phyloP scores from a whole-genome alignment of 2,888 invertebrate species.

The Machimus rusticus region DNA sequence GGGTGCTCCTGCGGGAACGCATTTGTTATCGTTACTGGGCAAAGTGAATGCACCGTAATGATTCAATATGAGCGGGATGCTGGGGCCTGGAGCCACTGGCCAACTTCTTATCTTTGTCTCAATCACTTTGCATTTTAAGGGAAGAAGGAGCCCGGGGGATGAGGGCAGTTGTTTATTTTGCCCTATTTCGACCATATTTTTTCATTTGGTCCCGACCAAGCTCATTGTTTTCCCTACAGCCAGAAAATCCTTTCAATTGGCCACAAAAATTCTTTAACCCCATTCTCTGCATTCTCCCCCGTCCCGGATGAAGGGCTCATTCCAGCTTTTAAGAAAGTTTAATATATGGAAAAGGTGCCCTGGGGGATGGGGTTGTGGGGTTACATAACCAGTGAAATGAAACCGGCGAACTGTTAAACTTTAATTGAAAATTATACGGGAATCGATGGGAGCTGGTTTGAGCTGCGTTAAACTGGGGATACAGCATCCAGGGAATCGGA shows the following conservation, averaged over 20 bases:
- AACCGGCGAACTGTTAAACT: slow-evolving; percentile 27
- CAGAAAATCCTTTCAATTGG: not conserved
- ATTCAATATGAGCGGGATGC: not conserved
- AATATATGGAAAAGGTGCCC: not conserved
- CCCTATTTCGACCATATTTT: not conserved
- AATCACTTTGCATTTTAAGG: not conserved
- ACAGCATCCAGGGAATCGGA: not conserved
- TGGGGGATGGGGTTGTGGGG: not conserved
- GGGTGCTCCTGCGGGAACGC: not conserved
- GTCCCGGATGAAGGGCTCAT: not conserved
- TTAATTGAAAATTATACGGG: slow-evolving; percentile 29
- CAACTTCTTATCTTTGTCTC: not conserved
- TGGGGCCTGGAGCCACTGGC: not conserved
- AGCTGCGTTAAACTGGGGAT: not conserved
- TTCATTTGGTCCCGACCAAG: not conserved
- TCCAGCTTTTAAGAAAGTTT: not conserved
- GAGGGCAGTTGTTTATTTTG: not conserved
- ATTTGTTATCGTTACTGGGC: slow-evolving; percentile 5
- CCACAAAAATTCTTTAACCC: not conserved
- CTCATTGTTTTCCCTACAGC: not conserved
- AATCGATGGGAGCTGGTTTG: not conserved
- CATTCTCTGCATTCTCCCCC: not conserved
- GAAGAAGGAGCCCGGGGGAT: not conserved
- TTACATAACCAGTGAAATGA: not conserved
- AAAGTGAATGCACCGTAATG: slow-evolving; percentile 19